Conservation (phyloP, 2,888 invertebrate species). For the Drosophila paramelanica region DNA sequence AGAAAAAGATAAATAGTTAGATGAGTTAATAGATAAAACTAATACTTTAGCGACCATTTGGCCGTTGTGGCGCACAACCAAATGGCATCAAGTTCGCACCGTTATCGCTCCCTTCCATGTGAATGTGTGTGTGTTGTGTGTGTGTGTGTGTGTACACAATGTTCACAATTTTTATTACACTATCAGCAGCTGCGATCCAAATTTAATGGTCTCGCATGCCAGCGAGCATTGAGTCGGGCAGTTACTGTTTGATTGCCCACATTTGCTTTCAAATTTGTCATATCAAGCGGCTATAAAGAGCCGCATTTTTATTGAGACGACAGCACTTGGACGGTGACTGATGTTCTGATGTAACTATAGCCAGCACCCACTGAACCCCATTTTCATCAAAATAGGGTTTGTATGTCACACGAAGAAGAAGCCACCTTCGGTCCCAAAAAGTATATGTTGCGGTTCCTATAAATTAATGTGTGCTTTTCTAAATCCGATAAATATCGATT, state of each 20-base stretch:
- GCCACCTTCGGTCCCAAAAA: no score
- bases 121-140: neutral
- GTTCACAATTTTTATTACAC: constrained; percentile 19
- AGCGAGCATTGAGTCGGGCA: constrained; percentile 28
- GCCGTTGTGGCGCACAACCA: constrained; percentile 2
- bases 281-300: constrained; percentile 56
- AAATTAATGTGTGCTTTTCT: no score
- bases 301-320: constrained; percentile 36
- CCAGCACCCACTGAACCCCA: neutral
- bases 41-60: constrained; percentile 23
- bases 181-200: constrained; percentile 18
- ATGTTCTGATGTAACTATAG: neutral
- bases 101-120: constrained; percentile 2
- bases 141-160: neutral
- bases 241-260: constrained; percentile 26
- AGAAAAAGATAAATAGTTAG: neutral
- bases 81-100: constrained; percentile 11
- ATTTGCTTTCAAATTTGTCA: constrained; percentile 61
- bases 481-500: no score
- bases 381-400: no score
- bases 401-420: no score
- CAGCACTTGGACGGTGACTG: neutral
- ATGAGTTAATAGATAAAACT: constrained; percentile 12
- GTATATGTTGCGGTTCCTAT: no score
- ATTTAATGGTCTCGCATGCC: constrained; percentile 72